Evolutionary conservation across 2,888 invertebrate species (phyloP), one percentile per base, ranked within the genome.

Genomic region (Eilema depressum): DNA sequence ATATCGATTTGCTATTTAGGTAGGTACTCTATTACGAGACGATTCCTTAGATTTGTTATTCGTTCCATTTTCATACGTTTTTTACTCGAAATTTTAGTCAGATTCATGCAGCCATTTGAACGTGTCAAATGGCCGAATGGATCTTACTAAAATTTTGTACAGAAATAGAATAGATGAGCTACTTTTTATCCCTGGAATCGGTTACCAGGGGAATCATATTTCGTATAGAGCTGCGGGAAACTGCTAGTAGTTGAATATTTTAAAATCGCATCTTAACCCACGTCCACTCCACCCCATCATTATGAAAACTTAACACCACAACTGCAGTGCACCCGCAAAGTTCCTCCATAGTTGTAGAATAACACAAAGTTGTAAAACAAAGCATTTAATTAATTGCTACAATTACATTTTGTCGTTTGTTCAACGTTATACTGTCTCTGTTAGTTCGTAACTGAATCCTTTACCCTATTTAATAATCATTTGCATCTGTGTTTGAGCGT

Each of bases 361-460:
- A 57, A n/a, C 33, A 14, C 61, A 37, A 75, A 77, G 69, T 71
- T 65, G 56, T 66, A 74, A 79, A 79, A 74, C 70, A 71, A 71
- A 81, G 74, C 71, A 70, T 79, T 74, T 75, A 81, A 81, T 76
- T 75, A 78, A 69, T 72, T 66, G 69, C 70, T 71, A 73, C 64
- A 70, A 79, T 75, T 75, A 64, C 73, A 72, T 71, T 75, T 74
- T 71, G 73, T 65, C 64, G 66, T 74, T 74, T 69, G 74, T 70
- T 72, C 53, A 26, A 41, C 62, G 41, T 61, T 66, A 75, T 56
- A 70, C 69, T 25, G 62, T 33, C 25, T 65, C 28, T 66, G 63
- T n/a, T 53, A 66, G 47, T 72, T 69, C 57, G 70, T 59, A 63
- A 66, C 41, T 68, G 47, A 47, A 64, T 64, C 30, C 60, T 64